Evolutionary conservation across 2,113 vertebrate species (phyloP).

Genomic region (Myrmophylax atrothorax): DNA sequence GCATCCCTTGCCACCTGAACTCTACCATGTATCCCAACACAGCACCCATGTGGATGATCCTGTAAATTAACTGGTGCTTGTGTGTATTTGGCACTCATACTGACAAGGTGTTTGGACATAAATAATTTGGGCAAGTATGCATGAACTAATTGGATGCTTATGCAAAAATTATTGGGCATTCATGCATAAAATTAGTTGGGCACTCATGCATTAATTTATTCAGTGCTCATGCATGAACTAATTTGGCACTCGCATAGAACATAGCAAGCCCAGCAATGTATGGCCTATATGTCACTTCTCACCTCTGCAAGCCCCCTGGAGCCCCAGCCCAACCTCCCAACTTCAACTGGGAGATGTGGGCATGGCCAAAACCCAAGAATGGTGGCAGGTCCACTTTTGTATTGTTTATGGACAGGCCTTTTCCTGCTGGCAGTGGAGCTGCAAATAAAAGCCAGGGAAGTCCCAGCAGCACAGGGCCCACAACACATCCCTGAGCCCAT

Average conservation of each 20-base stretch:
- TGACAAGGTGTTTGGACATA: neutral
- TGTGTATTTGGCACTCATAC: neutral
- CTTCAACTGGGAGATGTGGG: neutral
- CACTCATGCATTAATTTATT: neutral
- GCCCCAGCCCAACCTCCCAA: neutral
- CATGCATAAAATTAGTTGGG: neutral
- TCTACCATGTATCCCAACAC: neutral
- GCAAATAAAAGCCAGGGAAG: neutral
- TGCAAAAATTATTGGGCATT: neutral
- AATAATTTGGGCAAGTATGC: neutral
- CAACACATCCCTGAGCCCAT: neutral
- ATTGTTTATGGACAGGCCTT: neutral
- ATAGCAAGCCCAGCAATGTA: neutral
- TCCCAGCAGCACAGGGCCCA: rapidly evolving
- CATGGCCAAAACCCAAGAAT: neutral
- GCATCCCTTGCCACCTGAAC: neutral
- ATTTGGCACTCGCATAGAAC: neutral
- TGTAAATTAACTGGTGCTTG: neutral
- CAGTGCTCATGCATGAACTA: neutral
- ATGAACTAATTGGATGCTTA: neutral
- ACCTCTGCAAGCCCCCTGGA: neutral
- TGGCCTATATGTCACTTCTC: rapidly evolving
- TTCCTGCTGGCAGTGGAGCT: neutral
- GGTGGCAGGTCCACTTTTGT: neutral
- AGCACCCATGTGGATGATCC: neutral